phyloP scores from a whole-genome alignment of 1,140 invertebrate species.

The Nephila pilipes region DNA sequence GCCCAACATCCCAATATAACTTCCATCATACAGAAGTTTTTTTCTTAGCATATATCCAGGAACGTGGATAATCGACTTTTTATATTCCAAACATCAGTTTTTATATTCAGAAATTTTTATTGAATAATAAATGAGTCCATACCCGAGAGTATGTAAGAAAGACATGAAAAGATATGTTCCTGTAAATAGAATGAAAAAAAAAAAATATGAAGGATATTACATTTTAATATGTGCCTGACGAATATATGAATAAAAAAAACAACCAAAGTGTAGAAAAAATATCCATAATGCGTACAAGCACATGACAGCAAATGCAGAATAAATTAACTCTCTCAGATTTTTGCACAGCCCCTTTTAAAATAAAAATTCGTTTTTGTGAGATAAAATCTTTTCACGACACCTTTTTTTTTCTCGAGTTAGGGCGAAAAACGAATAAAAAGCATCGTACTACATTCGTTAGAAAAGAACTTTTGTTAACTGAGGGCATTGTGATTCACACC shows the following conservation, averaged over 20 bases:
- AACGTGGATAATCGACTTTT: too few relatives aligned
- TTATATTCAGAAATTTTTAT: neutral
- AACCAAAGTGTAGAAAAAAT: neutral
- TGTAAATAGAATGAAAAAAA: neutral
- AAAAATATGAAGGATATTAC: neutral
- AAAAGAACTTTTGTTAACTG: constrained; percentile 48
- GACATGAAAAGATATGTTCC: neutral
- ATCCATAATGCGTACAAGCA: neutral
- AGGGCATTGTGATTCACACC: constrained; percentile 41
- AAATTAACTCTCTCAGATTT: constrained; percentile 19
- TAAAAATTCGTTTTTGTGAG: neutral
- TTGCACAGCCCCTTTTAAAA: constrained; percentile 18
- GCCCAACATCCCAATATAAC: too few relatives aligned
- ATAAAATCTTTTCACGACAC: constrained; percentile 18
- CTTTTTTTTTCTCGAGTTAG: constrained; percentile 9
- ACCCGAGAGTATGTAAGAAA: neutral
- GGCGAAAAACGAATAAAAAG: neutral
- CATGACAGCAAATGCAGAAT: neutral
- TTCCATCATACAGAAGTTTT: too few relatives aligned
- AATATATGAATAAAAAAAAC: neutral
- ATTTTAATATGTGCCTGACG: constrained; percentile 2
- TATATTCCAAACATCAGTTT: too few relatives aligned
- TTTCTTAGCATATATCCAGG: too few relatives aligned
- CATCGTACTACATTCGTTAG: neutral
- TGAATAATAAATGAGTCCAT: neutral